Conservation (phyloP, 1,140 invertebrate species). For the Drosophila willistoni region DNA sequence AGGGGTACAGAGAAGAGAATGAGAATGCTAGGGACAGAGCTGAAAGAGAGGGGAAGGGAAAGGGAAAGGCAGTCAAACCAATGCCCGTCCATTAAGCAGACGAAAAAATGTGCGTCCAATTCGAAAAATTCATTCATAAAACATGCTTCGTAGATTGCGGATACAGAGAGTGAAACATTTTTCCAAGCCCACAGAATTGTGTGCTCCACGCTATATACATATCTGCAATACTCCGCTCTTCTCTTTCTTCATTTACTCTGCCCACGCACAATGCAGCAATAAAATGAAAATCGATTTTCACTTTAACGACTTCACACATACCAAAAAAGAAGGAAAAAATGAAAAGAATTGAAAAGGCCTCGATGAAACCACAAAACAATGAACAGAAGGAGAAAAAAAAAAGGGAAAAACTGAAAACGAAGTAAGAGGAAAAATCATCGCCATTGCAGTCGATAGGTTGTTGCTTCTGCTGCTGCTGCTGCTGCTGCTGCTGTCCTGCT, state of each 20-base stretch:
- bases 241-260: constrained; percentile 5
- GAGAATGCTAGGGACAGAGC: constrained; percentile 20
- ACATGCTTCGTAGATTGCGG: constrained; percentile 71
- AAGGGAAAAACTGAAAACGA: constrained; percentile 30
- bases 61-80: constrained; percentile 28
- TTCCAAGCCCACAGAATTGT: constrained; percentile 50
- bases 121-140: constrained; percentile 80
- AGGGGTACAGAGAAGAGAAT: not conserved
- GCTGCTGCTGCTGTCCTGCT: too few relatives aligned
- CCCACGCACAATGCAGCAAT: constrained; percentile 66
- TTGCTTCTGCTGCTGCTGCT: constrained; percentile 28
- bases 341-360: constrained; percentile 58
- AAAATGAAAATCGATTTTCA: constrained; percentile 77
- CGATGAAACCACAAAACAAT: constrained; percentile 71
- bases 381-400: constrained; percentile 50
- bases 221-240: not conserved
- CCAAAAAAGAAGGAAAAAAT: constrained; percentile 38
- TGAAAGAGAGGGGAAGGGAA: not conserved
- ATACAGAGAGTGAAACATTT: constrained; percentile 61
- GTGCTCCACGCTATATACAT: constrained; percentile 7
- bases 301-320: constrained; percentile 80
- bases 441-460: constrained; percentile 48
- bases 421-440: constrained; percentile 47
- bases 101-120: constrained; percentile 65
- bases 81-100: constrained; percentile 54